Percentiles rank a stretch among this genome's conserved stretches.
These are phyloP conservation scores for Pheosia gnoma DNA, from an alignment of 2,888 invertebrate species.

Conservation along the genomic window DNA sequence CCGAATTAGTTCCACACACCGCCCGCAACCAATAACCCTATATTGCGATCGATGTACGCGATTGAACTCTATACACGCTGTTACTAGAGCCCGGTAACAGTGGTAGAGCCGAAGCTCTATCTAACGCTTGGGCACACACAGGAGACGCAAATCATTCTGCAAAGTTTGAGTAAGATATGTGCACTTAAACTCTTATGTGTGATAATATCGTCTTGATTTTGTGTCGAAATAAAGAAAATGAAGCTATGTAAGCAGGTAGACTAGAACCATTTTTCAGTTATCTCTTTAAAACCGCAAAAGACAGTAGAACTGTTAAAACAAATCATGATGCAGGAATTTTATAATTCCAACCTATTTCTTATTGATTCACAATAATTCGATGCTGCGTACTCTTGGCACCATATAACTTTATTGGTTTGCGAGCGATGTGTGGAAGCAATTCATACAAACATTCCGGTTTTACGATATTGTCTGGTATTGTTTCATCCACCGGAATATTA, in stretches of 20 bases:
- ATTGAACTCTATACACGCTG: not conserved
- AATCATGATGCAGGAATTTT: not conserved
- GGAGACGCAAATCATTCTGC: too few species aligned
- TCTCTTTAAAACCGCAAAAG: too few species aligned
- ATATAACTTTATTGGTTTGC: not conserved
- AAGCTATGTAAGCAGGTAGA: too few species aligned
- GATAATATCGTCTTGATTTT: too few species aligned
- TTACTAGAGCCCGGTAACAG: not conserved
- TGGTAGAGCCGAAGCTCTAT: not conserved
- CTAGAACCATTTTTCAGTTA: too few species aligned
- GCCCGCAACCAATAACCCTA: constrained; percentile 2
- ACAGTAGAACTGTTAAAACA: not conserved
- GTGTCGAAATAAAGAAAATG: too few species aligned
- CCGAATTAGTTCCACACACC: constrained; percentile 1
- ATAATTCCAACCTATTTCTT: not conserved
- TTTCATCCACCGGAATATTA: not conserved
- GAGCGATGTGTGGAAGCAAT: not conserved
- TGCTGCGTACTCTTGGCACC: not conserved
- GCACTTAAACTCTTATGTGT: too few species aligned
- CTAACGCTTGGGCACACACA: too few species aligned
- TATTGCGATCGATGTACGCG: constrained; percentile 1
- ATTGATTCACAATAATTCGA: not conserved
- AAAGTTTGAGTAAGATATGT: too few species aligned
- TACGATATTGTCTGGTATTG: not conserved
- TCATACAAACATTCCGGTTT: not conserved